Evolutionary conservation across 2,113 vertebrate genomes (phyloP), one percentile per base, ranked within the genome.

Genomic region (Eurystomus gularis): DNA sequence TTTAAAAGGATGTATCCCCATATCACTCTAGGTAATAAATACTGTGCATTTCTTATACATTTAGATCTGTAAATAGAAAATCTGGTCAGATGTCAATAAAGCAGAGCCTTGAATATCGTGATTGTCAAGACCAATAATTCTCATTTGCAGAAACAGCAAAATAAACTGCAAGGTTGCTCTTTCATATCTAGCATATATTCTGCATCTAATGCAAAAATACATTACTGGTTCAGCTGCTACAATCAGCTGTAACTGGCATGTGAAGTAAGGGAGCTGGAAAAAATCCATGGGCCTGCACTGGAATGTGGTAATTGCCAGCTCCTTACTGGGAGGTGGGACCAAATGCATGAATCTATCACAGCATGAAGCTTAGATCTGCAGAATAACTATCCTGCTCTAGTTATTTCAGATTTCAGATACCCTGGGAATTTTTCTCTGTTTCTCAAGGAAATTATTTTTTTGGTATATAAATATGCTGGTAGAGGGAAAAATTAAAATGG

Each of bases 221-320:
- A 28, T 87, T 86, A 39, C 37, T 88, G 72, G 17, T 86, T 93
- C 64, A 94, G 60, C 69, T 95, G 51, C 60, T 26, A 75, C 23
- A 18, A 7, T 95, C 48, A 81, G 48, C 81, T 94, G 72, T 68
- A 95, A 51, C 55, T 64, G 82, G 33, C 60, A 68, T 21, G n/a
- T 79, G 62, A 55, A 62, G 9, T 60, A 73, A 72, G 18, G 65
- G 61, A 84, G 55, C 81, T 79, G 69, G 86, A 78, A 90, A 57
- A 96, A 84, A 88, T 94, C 81, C 62, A 18, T 58, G 57, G 44
- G 75, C 26, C 39, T 87, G 61, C 42, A 19, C 51, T 87, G 95
- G 86, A 93, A 89, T 83, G 84, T 73, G 68, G 39, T 68, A 94
- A 92, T 91, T 97, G 81, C 52, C 81, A 91, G 44, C 48, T 89